A percentile compares a stretch with the other conserved stretches of the same genome.
Evolutionary conservation across 2,113 vertebrate species (phyloP).

Genomic region (Oenanthe melanoleuca): DNA sequence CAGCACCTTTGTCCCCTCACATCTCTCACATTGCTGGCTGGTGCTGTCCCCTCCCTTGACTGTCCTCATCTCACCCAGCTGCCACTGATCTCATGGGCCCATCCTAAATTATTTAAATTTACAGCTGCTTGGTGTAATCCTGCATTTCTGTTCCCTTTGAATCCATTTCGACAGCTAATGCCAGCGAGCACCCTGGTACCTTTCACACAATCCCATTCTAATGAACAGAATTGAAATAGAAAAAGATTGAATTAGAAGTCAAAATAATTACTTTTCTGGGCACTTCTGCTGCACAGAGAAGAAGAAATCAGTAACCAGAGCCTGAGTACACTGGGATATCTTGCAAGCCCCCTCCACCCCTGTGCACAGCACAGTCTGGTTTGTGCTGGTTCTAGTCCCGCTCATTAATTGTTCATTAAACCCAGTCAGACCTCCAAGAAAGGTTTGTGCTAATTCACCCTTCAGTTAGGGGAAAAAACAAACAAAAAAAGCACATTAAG

Average conservation of each 20-base stretch:
- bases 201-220: conserved; percentile 7
- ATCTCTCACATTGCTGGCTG: background rate
- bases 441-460: background rate
- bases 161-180: background rate
- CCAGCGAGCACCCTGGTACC: background rate
- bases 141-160: conserved; percentile 13
- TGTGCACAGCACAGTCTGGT: background rate
- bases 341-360: background rate
- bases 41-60: background rate
- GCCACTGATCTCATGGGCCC: background rate
- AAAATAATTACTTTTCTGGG: conserved; percentile 34
- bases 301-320: background rate
- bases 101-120: conserved; percentile 12
- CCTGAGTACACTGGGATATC: background rate
- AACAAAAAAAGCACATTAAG: background rate
- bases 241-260: conserved; percentile 14
- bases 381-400: background rate
- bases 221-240: background rate
- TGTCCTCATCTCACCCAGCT: background rate
- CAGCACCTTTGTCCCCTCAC: background rate
- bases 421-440: background rate
- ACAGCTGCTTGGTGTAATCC: background rate
- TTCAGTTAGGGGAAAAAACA: background rate
- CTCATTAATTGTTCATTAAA: conserved; percentile 15
- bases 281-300: background rate